Evolutionary conservation across 2,797 vertebrate species (phyloP).

Genomic region (Euthynnus affinis): DNA sequence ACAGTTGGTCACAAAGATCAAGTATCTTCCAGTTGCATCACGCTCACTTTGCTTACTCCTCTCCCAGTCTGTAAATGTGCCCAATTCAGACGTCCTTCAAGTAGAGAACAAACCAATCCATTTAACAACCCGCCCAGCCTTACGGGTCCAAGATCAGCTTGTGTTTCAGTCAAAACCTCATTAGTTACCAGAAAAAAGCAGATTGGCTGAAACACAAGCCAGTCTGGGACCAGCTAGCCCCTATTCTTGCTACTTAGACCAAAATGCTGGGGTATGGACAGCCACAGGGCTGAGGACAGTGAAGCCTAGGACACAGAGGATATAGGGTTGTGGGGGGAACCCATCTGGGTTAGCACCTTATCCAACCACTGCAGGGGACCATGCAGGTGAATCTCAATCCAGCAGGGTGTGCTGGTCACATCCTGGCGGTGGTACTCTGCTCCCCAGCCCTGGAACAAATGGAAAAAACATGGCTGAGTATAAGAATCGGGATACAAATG

Average conservation of each 20-base stretch:
- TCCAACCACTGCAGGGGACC: conserved; percentile 99
- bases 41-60: conserved; percentile 79
- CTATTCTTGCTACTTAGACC: conserved; percentile 75
- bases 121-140: conserved; percentile 60
- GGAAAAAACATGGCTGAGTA: not conserved
- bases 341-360: conserved; percentile 99
- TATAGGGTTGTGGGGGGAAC: conserved; percentile 98
- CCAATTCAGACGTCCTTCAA: conserved; percentile 95
- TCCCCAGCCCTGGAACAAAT: conserved; percentile 93
- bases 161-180: conserved; percentile 57
- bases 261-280: conserved; percentile 87
- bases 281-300: conserved; percentile 71
- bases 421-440: conserved; percentile 99
- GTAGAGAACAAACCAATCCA: conserved; percentile 82
- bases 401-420: conserved; percentile 99
- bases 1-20: conserved; percentile 97
- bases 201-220: conserved; percentile 54
- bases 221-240: conserved; percentile 54
- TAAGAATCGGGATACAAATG: not conserved
- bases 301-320: conserved; percentile 96
- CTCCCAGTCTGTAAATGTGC: conserved; percentile 86
- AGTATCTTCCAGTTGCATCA: conserved; percentile 94
- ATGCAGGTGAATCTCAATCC: conserved; percentile 99
- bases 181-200: conserved; percentile 1
- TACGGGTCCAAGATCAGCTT: conserved; percentile 63